Evolutionary conservation across 1,140 invertebrate genomes (phyloP), one percentile per base, ranked within the genome.

Genomic region (Bombus confusus): DNA sequence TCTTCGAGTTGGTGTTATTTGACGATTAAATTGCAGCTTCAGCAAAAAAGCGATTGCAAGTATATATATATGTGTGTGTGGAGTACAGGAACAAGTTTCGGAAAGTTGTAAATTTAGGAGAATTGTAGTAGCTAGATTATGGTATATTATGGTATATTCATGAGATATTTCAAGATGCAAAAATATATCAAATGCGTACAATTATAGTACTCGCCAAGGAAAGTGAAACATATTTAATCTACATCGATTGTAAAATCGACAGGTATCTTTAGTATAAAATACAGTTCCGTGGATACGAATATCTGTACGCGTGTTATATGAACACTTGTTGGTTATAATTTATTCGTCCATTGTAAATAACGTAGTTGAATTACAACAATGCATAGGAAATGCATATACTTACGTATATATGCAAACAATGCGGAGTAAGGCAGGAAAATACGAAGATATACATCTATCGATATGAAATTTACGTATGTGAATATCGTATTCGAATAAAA

Each of bases 171-270:
- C 8, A 22, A 52, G 1, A 52, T 52, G 47, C 5, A 22, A 22
- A 52, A 52, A 52, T 22, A 22, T 52, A 22, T 52, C 22, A 22
- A 52, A 22, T 52, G 18, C 18, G 22, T 52, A 52, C 1, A 52
- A 22, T 52, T 22, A 52, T 15, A 64, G n/a, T 31, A 15, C 28
- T n/a, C n/a, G 0, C 0, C 6, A 8, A 66, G 15, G 2, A 15
- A 31, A 18, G 15, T 31, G n/a, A 31, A 66, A 66, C 2, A 66
- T 15, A 31, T 31, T 31, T 64, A 15, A 6, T 18, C n/a, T 15
- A 15, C 62, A n/a, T 6, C 28, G n/a, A 31, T 64, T 64, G 5
- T 18, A 31, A 66, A 0, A 18, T 31, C n/a, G 15, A 66, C 9
- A 22, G 47, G 6, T 52, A 31, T 8, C n/a, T 31, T 31, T 18